Evolutionary conservation across 2,888 invertebrate species (phyloP), one percentile per base, ranked within the genome.

Genomic region (Theretra japonica): DNA sequence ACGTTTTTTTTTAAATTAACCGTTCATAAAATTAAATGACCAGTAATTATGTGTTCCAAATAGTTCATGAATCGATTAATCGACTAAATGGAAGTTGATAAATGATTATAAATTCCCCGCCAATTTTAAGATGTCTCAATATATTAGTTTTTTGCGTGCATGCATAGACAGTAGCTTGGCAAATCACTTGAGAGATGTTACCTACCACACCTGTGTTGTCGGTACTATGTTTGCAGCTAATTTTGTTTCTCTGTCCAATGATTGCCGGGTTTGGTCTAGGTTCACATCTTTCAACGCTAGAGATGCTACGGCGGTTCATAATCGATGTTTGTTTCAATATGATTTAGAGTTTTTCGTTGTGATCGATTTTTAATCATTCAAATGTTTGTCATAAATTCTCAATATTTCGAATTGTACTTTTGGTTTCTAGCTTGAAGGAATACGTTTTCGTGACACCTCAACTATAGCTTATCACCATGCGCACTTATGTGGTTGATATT

Each of bases 151-250:
- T 17, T 65, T 65, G 84, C 88, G 88, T 88, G 91, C 89, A 89
- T 88, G 89, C 87, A 83, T 77, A 79, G 82, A 81, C 75, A 76
- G 79, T 80, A 71, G 74, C 65, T 62, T 50, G 75, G 84, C 85
- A 86, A 79, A 84, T 88, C 91, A 91, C 91, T 93, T 94, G 94
- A 94, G 94, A 94, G 94, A 94, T 94, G 94, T 93, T 93, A 88
- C 92, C 93, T 91, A 84, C 88, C 86, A 86, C 83, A 86, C 89
- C 90, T 86, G 86, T 85, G 84, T 80, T 85, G 89, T 90, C 89
- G 89, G 73, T 73, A 57, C 30, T 25, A 70, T 68, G 28, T 85
- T 85, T 72, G 75, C 75, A 74, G 71, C 75, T 76, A 70, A 72
- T 77, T 80, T 53, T 82, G 81, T 81, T 76, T 82, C 84, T 86